Base-by-base conservation (phyloP, 2,113 vertebrate genomes). In the Sus scrofa region DNA sequence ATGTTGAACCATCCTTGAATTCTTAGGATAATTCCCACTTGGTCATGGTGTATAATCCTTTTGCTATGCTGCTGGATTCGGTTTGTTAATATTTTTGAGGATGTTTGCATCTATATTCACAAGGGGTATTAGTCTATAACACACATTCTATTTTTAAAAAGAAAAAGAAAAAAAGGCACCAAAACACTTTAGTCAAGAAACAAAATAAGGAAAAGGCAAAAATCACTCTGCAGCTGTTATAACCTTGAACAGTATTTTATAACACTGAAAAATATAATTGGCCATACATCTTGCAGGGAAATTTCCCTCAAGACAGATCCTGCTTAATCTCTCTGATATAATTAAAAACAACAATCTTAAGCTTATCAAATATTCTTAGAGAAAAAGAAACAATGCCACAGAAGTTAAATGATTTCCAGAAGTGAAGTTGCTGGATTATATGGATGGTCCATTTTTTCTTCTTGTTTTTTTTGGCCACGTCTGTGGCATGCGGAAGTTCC, bases 151-250 rank as follows among this genome's bases (percentile, higher is more conserved):
- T 62, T 92, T 92, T 90, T 86, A 91, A 58, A 81, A 2, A 68
- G 22, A 58, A 87, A 83, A 74, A 67, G 12, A 10, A 44, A 50
- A 71, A 73, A 63, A 62, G 30, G 10, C 62, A 73, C 8, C 34
- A 87, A 63, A 70, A 24, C 10, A 54, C 62, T 83, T 86, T 32
- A 32, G 39, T 95, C 52, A 78, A 63, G n/a, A 83, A 92, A 78
- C 24, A 89, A 84, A 91, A 95, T 32, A 89, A 16, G 39, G 18
- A 86, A 95, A 93, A 88, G 26, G 10, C 32, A 91, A 97, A 91
- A 70, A 81, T 88, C 78, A 93, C 34, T 65, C 44, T 7, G 30
- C 19, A 90, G 9, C 9, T 62, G 30, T 86, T 67, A 74, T 68
- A 92, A 71, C 81, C 24, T 87, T 96, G 82, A 87, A 79, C 20